Base-by-base conservation (phyloP, 2,888 invertebrate species). In the Dolomedes plantarius region DNA sequence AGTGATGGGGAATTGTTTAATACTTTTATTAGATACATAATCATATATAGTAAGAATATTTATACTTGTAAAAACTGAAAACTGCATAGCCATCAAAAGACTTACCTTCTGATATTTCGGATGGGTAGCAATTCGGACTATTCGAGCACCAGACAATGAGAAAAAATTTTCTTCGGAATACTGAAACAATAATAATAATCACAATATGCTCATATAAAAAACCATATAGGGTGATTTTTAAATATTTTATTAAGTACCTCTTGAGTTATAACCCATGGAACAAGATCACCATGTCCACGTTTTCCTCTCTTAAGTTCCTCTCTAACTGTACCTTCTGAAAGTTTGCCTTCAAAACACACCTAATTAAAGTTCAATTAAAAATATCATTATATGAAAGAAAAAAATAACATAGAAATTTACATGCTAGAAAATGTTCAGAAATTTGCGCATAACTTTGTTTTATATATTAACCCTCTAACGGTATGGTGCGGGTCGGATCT, bases 221-320 rank as follows among this genome's bases (percentile, higher is more conserved):
- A 46, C 16, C 13, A 6, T 36, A 46, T 16, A 11, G 16, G 16
- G 16, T 13, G 2, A 16, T 46, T 11, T 5, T 7, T 36, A n/a
- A 16, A 50, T 19, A 50, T 3, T 50, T 50, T 19, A 16, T 6
- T 16, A n/a, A 13, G 11, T 87, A 91, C 91, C 92, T 99, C 98
- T 90, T 99, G 98, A 5, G 97, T 96, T 1, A 99, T 93, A 77
- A 98, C 98, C 99, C 99, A 99, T 0, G 99, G 99, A 89, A 99
- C 98, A 13, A 99, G 93, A 92, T 99, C 99, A 0, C 99, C 99
- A 6, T 97, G 95, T 0, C 98, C 97, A 90, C 97, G 94, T 90
- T 95, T 95, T 0, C 98, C 98, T 88, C 96, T 94, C 0, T 95
- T 94, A 77, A 98, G 92, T 32, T 95, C 95, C 90, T 96, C 95